Evolutionary conservation across 2,888 invertebrate genomes (phyloP), one percentile per base, ranked within the genome.

Genomic region (Spodoptera littoralis): DNA sequence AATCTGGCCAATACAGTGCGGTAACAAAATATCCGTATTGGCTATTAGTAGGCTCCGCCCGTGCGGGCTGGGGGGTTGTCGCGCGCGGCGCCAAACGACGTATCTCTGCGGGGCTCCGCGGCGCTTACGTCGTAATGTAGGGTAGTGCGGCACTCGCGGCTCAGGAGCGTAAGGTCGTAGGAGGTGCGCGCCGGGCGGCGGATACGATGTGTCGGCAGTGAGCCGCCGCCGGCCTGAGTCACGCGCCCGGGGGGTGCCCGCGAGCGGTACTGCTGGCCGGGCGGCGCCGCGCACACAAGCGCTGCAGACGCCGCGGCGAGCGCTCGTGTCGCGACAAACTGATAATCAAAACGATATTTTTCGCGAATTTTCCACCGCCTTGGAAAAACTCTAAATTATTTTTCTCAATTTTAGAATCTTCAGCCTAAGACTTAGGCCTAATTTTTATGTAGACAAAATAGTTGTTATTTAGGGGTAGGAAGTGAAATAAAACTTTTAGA

Each of bases 1-100:
- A 92, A 92, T 94, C 94, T 95, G 93, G 95, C 96, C 96, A 96
- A 96, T 96, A 95, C 92, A 94, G 92, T 92, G 92, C 92, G 93
- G 93, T 94, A 95, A 95, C 93, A 92, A 93, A 93, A 93, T 92
- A 93, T 94, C 93, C 94, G 95, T 90, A 95, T 95, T 95, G 95
- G 95, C 93, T 92, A 95, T 95, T 95, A 95, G 92, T 77, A 88
- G 91, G 92, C 92, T 84, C 91, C 94, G 93, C 92, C 94, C 89
- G 91, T 87, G 86, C 84, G 84, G 82, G 76, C 77, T 73, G 84
- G 86, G 83, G 62, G 84, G 71, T 77, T 65, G 67, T 49, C 60
- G 65, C 64, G 44, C 50, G 55, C 55, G 43, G 6, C 36, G 43
- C 65, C 48, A 50, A 86, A 86, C 64, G 87, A 49, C 89, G 80